Evolutionary conservation across 1,140 invertebrate species (phyloP), one percentile per base, ranked within the genome.

Genomic region (Lysiphlebus fabarum): DNA sequence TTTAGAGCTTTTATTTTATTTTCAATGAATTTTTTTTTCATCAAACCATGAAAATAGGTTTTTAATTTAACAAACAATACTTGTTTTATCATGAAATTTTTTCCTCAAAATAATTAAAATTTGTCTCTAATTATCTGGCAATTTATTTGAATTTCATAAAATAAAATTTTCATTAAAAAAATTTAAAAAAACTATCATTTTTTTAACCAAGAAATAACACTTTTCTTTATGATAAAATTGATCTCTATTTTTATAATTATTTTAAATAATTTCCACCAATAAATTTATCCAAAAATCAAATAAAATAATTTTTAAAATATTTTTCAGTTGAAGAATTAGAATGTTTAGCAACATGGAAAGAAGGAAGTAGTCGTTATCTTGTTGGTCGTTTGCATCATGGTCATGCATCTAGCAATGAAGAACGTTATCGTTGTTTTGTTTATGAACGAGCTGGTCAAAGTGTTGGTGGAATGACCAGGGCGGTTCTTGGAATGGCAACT

Each of bases 361-460:
- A 94, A 71, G 91, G 91, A 8, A 91, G 90, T 67, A 90, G 89
- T 55, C 82, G 89, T 45, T 95, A 93, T 76, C 82, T 94, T 58
- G 90, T 94, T 43, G 92, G 91, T 17, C 88, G 73, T 68, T 78
- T 90, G 36, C 86, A 89, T 65, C 89, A 91, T 80, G 87, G 87
- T 71, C 90, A 92, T 77, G 90, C 90, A 42, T 90, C 90, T 58
- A 90, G 89, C 64, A 92, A 93, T 78, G 92, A 95, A 76, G 93
- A 95, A 75, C 85, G 90, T 57, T 96, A 93, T 78, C 83, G 93
- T 61, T 95, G 93, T 82, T 96, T 95, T 81, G 91, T 95, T 40
- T 93, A 91, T 78, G 91, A 93, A 78, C 89, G 90, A 80, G 87
- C 83, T 17, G 74, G 67, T 6, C 81, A 76, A 61, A 72, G 64